These are phyloP conservation scores for Agriotes lineatus DNA, from an alignment of 2,888 invertebrate species.

Conservation along the genomic window DNA sequence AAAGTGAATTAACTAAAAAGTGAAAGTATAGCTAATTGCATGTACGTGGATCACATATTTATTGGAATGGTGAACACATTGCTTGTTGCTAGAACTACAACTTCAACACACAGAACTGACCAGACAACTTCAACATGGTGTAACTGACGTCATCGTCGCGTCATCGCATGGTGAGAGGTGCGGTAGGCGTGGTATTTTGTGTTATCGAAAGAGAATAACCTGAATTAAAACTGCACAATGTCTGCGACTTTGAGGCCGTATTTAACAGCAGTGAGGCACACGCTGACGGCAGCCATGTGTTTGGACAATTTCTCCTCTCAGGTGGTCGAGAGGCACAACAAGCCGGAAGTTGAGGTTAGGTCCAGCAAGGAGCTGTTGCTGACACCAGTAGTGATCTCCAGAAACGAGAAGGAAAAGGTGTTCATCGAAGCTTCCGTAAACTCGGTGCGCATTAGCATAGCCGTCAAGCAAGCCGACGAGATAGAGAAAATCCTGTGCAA, in stretches of 20 bases:
- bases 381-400: conserved; percentile 94
- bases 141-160: conserved; percentile 5
- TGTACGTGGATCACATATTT: too few species aligned
- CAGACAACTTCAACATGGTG: background rate
- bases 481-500: conserved; percentile 94
- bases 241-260: conserved; percentile 96
- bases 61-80: too few species aligned
- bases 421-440: conserved; percentile 96
- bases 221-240: conserved; percentile 66
- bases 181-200: too few species aligned
- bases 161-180: background rate
- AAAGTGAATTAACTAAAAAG: too few species aligned
- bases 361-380: conserved; percentile 94
- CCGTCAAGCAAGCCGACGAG: conserved; percentile 95
- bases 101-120: background rate
- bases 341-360: conserved; percentile 98
- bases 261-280: conserved; percentile 93
- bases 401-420: conserved; percentile 98
- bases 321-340: conserved; percentile 98
- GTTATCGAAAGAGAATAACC: conserved; percentile 15
- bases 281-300: conserved; percentile 97
- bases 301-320: conserved; percentile 99
- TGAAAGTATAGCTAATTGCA: too few species aligned
- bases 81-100: too few species aligned
- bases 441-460: conserved; percentile 96